Conservation (phyloP, 2,888 invertebrate species). For the Mimumesa dahlbomi region DNA sequence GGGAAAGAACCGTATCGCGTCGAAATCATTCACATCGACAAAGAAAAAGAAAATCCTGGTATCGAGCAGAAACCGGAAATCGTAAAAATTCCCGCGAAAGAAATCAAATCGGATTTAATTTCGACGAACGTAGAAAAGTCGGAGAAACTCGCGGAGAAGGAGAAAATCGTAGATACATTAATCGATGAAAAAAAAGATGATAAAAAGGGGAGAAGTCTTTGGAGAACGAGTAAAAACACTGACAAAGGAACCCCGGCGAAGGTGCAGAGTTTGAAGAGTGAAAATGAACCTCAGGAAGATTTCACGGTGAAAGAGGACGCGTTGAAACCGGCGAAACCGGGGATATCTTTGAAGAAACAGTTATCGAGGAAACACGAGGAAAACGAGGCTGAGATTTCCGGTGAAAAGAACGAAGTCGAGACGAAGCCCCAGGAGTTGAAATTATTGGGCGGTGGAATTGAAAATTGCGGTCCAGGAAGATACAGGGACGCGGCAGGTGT, state of each 20-base stretch:
- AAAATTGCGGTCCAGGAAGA: constrained; percentile 89
- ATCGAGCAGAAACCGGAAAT: not conserved
- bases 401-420: constrained; percentile 37
- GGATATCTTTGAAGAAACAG: constrained; percentile 56
- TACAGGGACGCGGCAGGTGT: constrained; percentile 86
- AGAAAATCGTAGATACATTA: constrained; percentile 4
- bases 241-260: not conserved
- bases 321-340: constrained; percentile 26
- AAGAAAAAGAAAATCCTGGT: no score
- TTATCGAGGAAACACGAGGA: constrained; percentile 35
- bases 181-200: not conserved
- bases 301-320: constrained; percentile 14
- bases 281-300: constrained; percentile 24
- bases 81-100: not conserved
- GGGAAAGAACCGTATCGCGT: constrained; percentile 60
- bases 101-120: not conserved
- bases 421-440: constrained; percentile 79
- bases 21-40: constrained; percentile 56
- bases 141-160: constrained; percentile 28
- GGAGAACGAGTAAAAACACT: not conserved
- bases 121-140: not conserved
- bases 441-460: constrained; percentile 84
- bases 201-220: constrained; percentile 23
- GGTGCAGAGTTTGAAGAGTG: not conserved
- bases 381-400: not conserved